Conservation (phyloP, 2,113 vertebrate species). For the Agelaius phoeniceus region DNA sequence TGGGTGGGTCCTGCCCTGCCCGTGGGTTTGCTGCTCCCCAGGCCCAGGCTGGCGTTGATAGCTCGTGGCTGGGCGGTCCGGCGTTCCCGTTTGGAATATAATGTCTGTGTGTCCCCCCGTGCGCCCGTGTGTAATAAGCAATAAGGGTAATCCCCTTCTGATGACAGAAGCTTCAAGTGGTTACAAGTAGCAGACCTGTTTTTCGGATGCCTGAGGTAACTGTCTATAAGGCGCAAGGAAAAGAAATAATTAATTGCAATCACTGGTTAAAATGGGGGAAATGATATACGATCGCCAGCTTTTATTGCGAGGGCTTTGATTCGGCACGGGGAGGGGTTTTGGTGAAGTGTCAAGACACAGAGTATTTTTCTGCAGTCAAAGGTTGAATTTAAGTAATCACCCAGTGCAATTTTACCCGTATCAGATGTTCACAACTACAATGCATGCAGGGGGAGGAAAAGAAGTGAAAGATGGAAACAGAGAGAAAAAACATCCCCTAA, state of each 20-base stretch:
- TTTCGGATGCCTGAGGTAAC: constrained; percentile 32
- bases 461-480: constrained; percentile 22
- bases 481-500: constrained; percentile 16
- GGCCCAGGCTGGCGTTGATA: background rate
- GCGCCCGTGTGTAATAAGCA: background rate
- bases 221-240: constrained; percentile 36
- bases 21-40: background rate
- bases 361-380: constrained; percentile 30
- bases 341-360: constrained; percentile 2
- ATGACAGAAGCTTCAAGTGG: constrained; percentile 73
- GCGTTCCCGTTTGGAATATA: constrained; percentile 35
- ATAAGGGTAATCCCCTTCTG: constrained; percentile 50
- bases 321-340: background rate
- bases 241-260: constrained; percentile 53
- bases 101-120: background rate
- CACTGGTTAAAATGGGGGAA: background rate
- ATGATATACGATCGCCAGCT: background rate
- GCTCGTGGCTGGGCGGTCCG: constrained; percentile 13
- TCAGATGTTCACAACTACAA: constrained; percentile 10
- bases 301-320: constrained; percentile 20
- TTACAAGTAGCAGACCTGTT: constrained; percentile 61
- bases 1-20: background rate
- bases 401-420: background rate
- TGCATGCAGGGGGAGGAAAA: background rate
- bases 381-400: constrained; percentile 31